These are phyloP conservation scores for Embidobia sp. DNA, from an alignment of 2,888 invertebrate genomes.

Conservation along the genomic window DNA sequence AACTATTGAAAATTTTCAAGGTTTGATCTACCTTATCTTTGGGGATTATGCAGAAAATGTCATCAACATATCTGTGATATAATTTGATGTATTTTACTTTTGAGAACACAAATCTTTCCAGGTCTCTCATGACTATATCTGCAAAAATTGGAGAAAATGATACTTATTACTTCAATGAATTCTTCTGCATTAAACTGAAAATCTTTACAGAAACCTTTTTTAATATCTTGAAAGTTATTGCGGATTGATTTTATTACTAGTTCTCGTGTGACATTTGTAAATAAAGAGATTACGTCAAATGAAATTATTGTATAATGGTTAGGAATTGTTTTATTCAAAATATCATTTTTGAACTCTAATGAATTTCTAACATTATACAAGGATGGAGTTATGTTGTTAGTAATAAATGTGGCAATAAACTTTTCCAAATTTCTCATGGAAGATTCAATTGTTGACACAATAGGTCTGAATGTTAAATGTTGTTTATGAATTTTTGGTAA, in stretches of 20 bases:
- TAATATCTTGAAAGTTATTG: not conserved
- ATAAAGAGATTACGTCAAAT: not conserved
- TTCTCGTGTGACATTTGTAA: slow-evolving; percentile 5
- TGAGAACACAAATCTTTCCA: no score
- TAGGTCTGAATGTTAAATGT: not conserved
- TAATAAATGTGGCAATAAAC: not conserved
- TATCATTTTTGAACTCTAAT: not conserved
- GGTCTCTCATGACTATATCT: no score
- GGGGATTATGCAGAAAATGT: no score
- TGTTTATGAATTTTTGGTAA: slow-evolving; percentile 5
- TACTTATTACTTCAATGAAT: not conserved
- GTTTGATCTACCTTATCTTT: no score
- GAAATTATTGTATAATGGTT: not conserved
- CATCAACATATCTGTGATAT: no score
- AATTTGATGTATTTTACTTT: no score
- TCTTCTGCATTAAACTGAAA: not conserved
- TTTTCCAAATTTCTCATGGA: not conserved
- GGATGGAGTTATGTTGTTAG: not conserved
- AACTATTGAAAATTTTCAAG: no score
- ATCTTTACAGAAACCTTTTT: not conserved
- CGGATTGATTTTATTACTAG: not conserved
- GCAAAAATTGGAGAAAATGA: not conserved
- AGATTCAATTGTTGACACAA: slow-evolving; percentile 4
- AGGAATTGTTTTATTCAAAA: not conserved
- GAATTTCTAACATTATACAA: not conserved